phyloP scores from a whole-genome alignment of 2,113 vertebrate species.

The Pomatostomus ruficeps region DNA sequence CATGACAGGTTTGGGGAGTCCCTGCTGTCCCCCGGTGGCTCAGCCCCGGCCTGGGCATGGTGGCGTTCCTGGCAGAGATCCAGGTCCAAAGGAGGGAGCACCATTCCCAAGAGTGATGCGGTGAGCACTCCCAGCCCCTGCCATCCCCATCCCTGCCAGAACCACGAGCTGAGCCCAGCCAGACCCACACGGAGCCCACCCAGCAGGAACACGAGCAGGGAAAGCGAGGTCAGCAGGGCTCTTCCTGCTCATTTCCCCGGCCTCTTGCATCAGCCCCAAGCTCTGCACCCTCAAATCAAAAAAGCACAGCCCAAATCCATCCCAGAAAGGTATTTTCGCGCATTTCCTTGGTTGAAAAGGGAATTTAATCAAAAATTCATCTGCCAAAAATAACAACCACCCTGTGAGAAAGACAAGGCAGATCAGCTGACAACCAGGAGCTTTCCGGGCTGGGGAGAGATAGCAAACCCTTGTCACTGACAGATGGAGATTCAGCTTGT shows the following conservation, averaged over 20 bases:
- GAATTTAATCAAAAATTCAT: constrained; percentile 14
- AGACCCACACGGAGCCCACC: background rate
- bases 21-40: background rate
- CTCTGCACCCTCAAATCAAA: background rate
- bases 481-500: constrained; percentile 30
- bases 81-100: background rate
- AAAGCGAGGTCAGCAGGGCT: background rate
- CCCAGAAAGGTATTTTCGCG: background rate
- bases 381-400: background rate
- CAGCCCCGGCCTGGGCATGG: background rate
- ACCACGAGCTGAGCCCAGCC: background rate
- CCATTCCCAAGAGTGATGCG: rapidly evolving
- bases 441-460: background rate
- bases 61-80: background rate
- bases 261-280: background rate
- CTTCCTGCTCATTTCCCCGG: rapidly evolving
- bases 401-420: background rate
- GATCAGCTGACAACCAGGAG: constrained; percentile 39
- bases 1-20: rapidly evolving
- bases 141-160: rapidly evolving
- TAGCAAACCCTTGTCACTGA: background rate
- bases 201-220: rapidly evolving
- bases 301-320: background rate
- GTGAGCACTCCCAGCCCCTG: rapidly evolving
- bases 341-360: background rate